Evolutionary conservation across 2,888 invertebrate genomes (phyloP).

Genomic region (Metalampra italica): DNA sequence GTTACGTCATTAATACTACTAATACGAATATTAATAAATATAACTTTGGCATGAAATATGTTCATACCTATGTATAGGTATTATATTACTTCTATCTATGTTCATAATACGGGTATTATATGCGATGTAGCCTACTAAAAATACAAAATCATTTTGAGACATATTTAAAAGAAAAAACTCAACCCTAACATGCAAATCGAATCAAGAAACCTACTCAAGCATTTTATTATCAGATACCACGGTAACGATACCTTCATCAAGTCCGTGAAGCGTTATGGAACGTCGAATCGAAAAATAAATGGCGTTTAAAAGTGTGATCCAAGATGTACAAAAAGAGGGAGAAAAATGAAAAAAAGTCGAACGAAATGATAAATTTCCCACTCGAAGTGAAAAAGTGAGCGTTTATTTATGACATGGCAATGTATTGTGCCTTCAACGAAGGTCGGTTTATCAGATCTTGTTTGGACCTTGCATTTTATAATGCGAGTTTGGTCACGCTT

Average conservation of each 20-base stretch:
- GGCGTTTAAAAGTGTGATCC: slow-evolving; percentile 73
- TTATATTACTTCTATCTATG: too few relatives aligned
- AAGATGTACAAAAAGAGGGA: slow-evolving; percentile 68
- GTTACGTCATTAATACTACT: too few relatives aligned
- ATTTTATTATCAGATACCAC: slow-evolving; percentile 69
- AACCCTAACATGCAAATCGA: slow-evolving; percentile 55
- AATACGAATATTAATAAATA: too few relatives aligned
- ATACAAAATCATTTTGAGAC: not conserved
- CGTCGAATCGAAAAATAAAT: slow-evolving; percentile 69
- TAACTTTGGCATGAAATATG: too few relatives aligned
- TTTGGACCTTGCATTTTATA: slow-evolving; percentile 50
- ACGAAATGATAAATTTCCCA: slow-evolving; percentile 72
- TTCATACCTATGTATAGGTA: too few relatives aligned
- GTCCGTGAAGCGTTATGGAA: slow-evolving; percentile 55
- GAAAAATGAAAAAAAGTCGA: slow-evolving; percentile 56
- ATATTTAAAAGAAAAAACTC: slow-evolving; percentile 16
- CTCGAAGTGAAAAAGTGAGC: slow-evolving; percentile 67
- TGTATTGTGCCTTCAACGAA: slow-evolving; percentile 51
- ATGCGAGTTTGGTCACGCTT: slow-evolving; percentile 41
- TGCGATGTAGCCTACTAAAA: too few relatives aligned
- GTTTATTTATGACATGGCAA: slow-evolving; percentile 69
- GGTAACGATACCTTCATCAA: slow-evolving; percentile 71
- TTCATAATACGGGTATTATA: not conserved
- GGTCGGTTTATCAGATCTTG: slow-evolving; percentile 62
- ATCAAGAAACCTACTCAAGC: slow-evolving; percentile 52